Conservation (phyloP, 1,140 invertebrate genomes). For the Macrosteles quadrilineatus region DNA sequence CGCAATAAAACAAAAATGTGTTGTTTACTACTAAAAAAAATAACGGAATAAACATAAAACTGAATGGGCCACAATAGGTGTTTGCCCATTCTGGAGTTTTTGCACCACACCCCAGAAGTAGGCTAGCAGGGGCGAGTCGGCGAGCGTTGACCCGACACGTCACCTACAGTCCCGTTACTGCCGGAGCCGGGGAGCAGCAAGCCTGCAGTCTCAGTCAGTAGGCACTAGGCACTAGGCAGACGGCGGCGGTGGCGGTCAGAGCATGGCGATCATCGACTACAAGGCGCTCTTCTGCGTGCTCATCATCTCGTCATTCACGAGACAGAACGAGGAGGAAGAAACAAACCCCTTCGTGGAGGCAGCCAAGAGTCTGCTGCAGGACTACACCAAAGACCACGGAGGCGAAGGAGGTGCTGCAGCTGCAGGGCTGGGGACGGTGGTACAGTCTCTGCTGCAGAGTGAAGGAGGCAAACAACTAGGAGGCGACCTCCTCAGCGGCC, state of each 20-base stretch:
- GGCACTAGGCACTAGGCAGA: not conserved
- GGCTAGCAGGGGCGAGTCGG: too few species aligned
- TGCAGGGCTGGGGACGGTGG: constrained; percentile 27
- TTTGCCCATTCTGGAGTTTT: too few species aligned
- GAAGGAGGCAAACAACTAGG: constrained; percentile 34
- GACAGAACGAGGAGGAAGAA: constrained; percentile 39
- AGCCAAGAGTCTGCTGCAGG: constrained; percentile 41
- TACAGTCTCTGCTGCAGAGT: constrained; percentile 35
- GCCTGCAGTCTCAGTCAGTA: not conserved
- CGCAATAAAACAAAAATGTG: too few species aligned
- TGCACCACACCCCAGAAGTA: too few species aligned
- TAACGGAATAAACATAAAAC: too few species aligned
- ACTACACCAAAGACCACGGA: constrained; percentile 34
- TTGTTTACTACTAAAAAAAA: too few species aligned
- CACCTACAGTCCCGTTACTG: too few species aligned
- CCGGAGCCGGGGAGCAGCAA: too few species aligned
- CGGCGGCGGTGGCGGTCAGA: not conserved
- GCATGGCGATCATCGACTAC: constrained; percentile 21
- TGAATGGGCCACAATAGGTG: too few species aligned
- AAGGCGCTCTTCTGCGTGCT: constrained; percentile 20
- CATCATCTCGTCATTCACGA: constrained; percentile 20
- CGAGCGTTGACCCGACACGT: too few species aligned
- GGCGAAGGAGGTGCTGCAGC: constrained; percentile 23
- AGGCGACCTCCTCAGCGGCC: constrained; percentile 13
- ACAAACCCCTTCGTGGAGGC: constrained; percentile 44